These are phyloP conservation scores for Gymnogyps californianus DNA, from an alignment of 2,113 vertebrate species.

Conservation along the genomic window DNA sequence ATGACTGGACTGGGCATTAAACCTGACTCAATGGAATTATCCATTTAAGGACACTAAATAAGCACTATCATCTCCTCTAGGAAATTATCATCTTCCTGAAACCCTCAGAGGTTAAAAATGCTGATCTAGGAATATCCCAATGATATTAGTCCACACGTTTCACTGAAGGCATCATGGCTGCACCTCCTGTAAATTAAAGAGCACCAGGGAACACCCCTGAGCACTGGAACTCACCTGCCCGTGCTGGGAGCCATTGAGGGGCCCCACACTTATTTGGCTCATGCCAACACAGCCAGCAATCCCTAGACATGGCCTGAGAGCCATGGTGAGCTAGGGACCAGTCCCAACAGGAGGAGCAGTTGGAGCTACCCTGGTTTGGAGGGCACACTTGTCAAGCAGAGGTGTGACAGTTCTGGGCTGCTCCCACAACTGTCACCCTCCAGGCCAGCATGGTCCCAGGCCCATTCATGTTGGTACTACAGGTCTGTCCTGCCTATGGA, in stretches of 20 bases:
- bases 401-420: neutral
- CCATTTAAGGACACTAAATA: neutral
- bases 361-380: neutral
- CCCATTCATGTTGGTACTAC: neutral
- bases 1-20: neutral
- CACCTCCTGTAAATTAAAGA: neutral
- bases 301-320: neutral
- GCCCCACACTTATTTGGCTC: neutral
- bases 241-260: neutral
- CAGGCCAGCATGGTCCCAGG: neutral
- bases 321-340: neutral
- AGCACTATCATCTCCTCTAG: neutral
- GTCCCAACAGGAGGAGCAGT: neutral
- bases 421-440: neutral
- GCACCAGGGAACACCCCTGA: neutral
- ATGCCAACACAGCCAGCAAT: neutral
- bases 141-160: neutral
- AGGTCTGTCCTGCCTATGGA: neutral
- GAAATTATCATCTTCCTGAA: neutral
- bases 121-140: neutral
- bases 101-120: neutral
- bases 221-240: neutral
- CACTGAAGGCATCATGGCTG: neutral
- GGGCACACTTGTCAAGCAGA: neutral
- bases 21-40: neutral